These are phyloP conservation scores for Sphaerophoria rueppellii DNA, from an alignment of 2,888 invertebrate species.

Conservation along the genomic window DNA sequence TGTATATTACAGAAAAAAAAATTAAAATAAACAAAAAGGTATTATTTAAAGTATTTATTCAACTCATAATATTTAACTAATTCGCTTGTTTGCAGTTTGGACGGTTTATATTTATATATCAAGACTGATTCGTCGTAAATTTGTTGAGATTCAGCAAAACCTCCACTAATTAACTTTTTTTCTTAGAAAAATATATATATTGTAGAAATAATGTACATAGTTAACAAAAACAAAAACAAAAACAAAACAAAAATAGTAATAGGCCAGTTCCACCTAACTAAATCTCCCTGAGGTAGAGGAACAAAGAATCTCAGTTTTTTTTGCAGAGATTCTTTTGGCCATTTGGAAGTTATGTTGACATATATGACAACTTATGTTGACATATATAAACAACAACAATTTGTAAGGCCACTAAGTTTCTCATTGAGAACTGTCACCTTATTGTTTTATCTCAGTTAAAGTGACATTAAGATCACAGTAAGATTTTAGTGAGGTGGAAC, in stretches of 20 bases:
- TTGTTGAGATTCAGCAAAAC: conserved; percentile 57
- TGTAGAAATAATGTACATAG: conserved; percentile 56
- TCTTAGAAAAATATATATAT: conserved; percentile 46
- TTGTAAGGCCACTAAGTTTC: too few relatives aligned
- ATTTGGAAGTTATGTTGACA: too few relatives aligned
- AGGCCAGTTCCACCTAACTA: too few relatives aligned
- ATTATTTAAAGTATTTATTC: background rate
- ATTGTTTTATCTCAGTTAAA: too few relatives aligned
- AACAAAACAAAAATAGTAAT: conserved; percentile 31
- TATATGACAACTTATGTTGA: too few relatives aligned
- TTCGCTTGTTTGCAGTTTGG: conserved; percentile 44
- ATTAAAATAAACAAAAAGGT: conserved; percentile 21
- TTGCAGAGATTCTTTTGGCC: too few relatives aligned
- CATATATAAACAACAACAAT: too few relatives aligned
- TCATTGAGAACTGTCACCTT: too few relatives aligned
- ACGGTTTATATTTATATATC: conserved; percentile 49
- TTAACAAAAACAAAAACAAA: conserved; percentile 43
- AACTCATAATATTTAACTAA: background rate
- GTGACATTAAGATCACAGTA: too few relatives aligned
- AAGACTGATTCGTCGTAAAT: conserved; percentile 67
- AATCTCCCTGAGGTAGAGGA: too few relatives aligned
- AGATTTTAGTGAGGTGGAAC: too few relatives aligned
- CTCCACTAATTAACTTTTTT: conserved; percentile 42
- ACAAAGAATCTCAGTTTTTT: too few relatives aligned
- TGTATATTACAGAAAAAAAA: conserved; percentile 22